Conservation (phyloP, 2,113 vertebrate genomes). For the Todiramphus chloris region DNA sequence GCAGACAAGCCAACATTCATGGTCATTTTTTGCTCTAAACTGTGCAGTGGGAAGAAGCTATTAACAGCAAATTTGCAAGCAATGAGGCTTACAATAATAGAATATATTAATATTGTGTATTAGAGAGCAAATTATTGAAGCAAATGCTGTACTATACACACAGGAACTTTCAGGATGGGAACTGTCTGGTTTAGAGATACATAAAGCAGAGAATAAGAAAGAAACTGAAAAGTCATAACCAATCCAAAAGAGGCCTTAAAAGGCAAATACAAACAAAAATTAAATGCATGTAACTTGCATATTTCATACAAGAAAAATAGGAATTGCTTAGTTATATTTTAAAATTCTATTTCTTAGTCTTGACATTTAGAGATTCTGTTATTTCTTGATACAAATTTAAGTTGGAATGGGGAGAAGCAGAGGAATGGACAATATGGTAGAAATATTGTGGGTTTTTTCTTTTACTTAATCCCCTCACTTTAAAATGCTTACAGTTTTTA, state of each 20-base stretch:
- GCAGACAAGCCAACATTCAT: background rate
- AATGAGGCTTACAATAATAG: background rate
- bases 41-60: background rate
- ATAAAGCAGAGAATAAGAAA: background rate
- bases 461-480: background rate
- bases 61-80: background rate
- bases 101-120: background rate
- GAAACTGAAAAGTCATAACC: background rate
- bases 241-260: background rate
- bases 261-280: background rate
- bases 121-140: background rate
- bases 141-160: background rate
- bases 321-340: background rate
- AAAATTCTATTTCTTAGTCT: background rate
- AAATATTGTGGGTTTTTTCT: background rate
- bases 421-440: background rate
- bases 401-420: background rate
- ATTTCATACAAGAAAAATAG: background rate
- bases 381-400: background rate
- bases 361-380: background rate
- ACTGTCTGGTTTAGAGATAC: background rate
- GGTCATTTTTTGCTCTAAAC: background rate
- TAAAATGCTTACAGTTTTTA: background rate
- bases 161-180: background rate
- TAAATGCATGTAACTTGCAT: background rate